phyloP scores from a whole-genome alignment of 2,113 vertebrate genomes.

The Gadus macrocephalus region DNA sequence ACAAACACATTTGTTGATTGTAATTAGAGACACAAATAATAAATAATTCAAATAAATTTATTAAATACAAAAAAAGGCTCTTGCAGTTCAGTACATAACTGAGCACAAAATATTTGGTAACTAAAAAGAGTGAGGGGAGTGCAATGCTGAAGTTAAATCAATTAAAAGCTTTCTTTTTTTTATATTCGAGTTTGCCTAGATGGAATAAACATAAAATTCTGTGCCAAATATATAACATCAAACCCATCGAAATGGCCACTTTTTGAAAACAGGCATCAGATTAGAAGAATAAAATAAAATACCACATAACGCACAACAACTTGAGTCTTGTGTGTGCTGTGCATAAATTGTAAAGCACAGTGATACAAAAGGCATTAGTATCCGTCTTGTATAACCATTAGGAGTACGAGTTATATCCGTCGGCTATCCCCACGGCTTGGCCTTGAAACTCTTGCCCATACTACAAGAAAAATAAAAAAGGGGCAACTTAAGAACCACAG shows the following conservation, averaged over 20 bases:
- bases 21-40: too few relatives aligned
- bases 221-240: conserved; percentile 7
- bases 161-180: conserved; percentile 27
- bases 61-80: conserved; percentile 63
- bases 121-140: conserved; percentile 19
- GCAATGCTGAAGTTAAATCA: conserved; percentile 43
- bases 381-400: neutral
- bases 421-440: conserved; percentile 27
- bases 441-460: neutral
- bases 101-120: conserved; percentile 49
- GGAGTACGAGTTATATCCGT: neutral
- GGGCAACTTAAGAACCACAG: neutral
- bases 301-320: too few relatives aligned
- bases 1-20: too few relatives aligned
- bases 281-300: conserved; percentile 17
- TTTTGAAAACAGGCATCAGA: conserved; percentile 14
- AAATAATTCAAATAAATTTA: conserved; percentile 52
- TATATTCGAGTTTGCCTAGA: conserved; percentile 15
- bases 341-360: neutral
- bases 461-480: conserved; percentile 31
- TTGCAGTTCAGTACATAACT: conserved; percentile 50
- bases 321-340: too few relatives aligned
- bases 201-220: neutral
- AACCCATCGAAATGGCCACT: conserved; percentile 6
- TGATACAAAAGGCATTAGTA: neutral